A percentile compares a stretch with the other conserved stretches of the same genome.
These are phyloP conservation scores for Copidosoma aretas DNA, from an alignment of 2,888 invertebrate genomes.

Conservation along the genomic window DNA sequence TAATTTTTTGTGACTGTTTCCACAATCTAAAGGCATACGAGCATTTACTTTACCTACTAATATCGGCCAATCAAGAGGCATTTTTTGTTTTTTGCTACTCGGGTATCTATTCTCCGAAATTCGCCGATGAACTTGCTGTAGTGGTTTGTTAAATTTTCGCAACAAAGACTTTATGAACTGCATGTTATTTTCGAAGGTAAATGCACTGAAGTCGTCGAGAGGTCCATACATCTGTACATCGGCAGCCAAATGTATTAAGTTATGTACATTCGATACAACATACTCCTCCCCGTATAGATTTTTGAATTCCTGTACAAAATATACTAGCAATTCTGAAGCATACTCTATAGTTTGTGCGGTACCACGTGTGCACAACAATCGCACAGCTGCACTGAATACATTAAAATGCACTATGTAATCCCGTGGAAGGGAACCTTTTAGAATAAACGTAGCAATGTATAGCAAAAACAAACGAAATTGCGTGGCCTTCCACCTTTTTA, in stretches of 20 bases:
- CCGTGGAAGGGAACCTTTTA: no score
- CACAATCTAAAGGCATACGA: not conserved
- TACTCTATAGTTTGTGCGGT: not conserved
- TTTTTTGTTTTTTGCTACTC: not conserved
- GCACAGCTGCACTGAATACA: no score
- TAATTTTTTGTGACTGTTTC: not conserved
- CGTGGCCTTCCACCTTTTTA: no score
- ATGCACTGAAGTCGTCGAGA: slow-evolving; percentile 17
- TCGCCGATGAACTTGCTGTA: not conserved
- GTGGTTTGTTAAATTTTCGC: not conserved
- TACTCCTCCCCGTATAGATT: slow-evolving; percentile 14
- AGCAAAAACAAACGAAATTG: no score
- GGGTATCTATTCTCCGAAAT: not conserved
- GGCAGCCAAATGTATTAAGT: slow-evolving; percentile 24
- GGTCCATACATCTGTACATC: slow-evolving; percentile 21
- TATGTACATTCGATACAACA: slow-evolving; percentile 27
- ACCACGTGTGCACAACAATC: no score
- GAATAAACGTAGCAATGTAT: no score
- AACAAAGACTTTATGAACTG: not conserved
- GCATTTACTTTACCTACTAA: not conserved
- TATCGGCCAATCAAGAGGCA: not conserved
- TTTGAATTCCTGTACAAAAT: slow-evolving; percentile 1
- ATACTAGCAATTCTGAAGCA: not conserved
- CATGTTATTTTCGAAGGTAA: slow-evolving; percentile 16
- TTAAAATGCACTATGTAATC: no score